Conservation (phyloP, 2,888 invertebrate genomes). For the Synergus gifuensis region DNA sequence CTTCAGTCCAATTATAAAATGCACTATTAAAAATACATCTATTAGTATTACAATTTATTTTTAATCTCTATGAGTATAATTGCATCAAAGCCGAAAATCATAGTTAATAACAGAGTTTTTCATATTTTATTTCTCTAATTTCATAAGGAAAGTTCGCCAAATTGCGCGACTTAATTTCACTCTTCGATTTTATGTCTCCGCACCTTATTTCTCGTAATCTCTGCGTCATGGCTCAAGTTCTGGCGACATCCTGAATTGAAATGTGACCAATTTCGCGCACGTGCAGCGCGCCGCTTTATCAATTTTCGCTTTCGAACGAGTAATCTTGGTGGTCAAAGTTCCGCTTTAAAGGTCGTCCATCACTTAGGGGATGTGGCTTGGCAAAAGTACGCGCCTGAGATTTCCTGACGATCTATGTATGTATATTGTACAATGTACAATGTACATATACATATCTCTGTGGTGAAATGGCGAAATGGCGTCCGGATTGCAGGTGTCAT, state of each 20-base stretch:
- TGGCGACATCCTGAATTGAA: neutral
- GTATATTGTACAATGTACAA: neutral
- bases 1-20: no score
- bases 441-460: neutral
- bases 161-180: no score
- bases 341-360: neutral
- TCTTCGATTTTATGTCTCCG: neutral
- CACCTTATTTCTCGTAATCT: neutral
- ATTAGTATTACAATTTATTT: no score
- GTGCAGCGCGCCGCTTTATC: neutral
- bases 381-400: neutral
- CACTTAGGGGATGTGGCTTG: neutral
- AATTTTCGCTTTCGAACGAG: neutral
- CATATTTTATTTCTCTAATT: neutral
- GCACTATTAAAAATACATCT: no score
- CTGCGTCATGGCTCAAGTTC: neutral
- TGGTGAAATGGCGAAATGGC: neutral
- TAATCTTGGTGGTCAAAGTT: neutral
- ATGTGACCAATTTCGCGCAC: conserved; percentile 4
- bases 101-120: no score
- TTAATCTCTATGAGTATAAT: no score
- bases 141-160: neutral
- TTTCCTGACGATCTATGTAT: neutral
- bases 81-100: no score
- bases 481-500: conserved; percentile 10